These are phyloP conservation scores for Silurus glanis DNA, from an alignment of 2,113 vertebrate species.

Conservation along the genomic window DNA sequence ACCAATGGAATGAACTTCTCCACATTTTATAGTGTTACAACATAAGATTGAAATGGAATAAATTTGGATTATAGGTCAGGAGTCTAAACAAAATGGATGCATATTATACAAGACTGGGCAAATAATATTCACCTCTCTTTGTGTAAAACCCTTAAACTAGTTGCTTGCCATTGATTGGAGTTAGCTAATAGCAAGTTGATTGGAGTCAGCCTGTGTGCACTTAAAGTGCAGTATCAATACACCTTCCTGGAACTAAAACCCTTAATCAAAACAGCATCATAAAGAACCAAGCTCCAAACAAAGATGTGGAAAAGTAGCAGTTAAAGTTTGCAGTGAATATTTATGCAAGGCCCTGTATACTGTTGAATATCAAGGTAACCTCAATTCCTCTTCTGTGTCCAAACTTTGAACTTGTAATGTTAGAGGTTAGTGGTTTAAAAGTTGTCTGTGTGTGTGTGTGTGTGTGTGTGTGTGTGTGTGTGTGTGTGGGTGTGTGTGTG, in stretches of 20 bases:
- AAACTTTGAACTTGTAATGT: not conserved
- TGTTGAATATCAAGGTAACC: not conserved
- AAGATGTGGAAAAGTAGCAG: not conserved
- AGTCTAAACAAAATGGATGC: not conserved
- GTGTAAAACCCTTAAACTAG: not conserved
- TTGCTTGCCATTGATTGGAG: not conserved
- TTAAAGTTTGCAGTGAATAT: not conserved
- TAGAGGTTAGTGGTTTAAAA: not conserved
- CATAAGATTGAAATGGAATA: not conserved
- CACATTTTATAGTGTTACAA: too few relatives aligned
- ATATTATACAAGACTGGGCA: not conserved
- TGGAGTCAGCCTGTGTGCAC: not conserved
- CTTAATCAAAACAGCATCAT: not conserved
- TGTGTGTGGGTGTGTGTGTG: not conserved
- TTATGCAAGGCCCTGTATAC: not conserved
- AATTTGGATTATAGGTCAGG: not conserved
- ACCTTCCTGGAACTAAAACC: not conserved
- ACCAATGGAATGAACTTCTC: not conserved
- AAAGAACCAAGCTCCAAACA: not conserved
- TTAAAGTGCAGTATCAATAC: not conserved
- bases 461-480: not conserved
- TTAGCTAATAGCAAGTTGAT: not conserved
- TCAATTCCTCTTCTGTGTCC: not conserved
- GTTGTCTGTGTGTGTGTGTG: not conserved
- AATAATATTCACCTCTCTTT: not conserved